Base-by-base conservation (phyloP, 2,113 vertebrate species). In the Tragelaphus scriptus region DNA sequence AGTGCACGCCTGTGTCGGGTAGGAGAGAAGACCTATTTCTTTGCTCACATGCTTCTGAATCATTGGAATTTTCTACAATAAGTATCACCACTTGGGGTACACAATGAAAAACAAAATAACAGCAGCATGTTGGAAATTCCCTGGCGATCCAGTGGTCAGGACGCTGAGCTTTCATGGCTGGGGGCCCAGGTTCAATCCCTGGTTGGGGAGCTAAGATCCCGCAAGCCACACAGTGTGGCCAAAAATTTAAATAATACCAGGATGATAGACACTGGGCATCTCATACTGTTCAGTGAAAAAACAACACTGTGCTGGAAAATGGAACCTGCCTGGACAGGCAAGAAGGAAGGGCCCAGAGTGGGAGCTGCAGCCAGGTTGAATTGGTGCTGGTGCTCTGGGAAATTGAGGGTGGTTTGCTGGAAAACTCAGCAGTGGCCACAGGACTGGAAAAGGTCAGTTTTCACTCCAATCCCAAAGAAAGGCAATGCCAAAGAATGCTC, bases 21-120 rank as follows among this genome's bases (percentile, higher is more conserved):
- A 28, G 77, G 85, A 75, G 47, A 90, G 10, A 88, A 87, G 63
- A 53, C 10, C 40, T 26, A 7, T 26, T 88, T n/a, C 88, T 96
- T 89, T 79, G 40, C 40, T 75, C 61, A 90, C 49, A 63, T 16
- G 26, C 44, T 91, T 58, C 58, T 85, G 55, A 93, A 89, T 47
- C 51, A 77, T 12, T 71, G 96, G 56, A 25, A 40, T 95, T 94
- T 97, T 94, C 80, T 85, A n/a, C n/a, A 90, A 15, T 92, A 79
- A 79, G 11, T 14, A 77, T 55, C 30, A 28, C 25, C 59, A 91
- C 53, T 91, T 95, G 26, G 61, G 49, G 30, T 55, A 61, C 28
- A 84, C 61, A 87, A 12, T 44, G 68, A 79, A 71, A n/a, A 95
- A 55, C 56, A 79, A 84, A 94, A 59, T 89, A 79, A 79, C 10